phyloP scores from a whole-genome alignment of 92 coral and sea anemone species.

The Anthopleura xanthogrammica region DNA sequence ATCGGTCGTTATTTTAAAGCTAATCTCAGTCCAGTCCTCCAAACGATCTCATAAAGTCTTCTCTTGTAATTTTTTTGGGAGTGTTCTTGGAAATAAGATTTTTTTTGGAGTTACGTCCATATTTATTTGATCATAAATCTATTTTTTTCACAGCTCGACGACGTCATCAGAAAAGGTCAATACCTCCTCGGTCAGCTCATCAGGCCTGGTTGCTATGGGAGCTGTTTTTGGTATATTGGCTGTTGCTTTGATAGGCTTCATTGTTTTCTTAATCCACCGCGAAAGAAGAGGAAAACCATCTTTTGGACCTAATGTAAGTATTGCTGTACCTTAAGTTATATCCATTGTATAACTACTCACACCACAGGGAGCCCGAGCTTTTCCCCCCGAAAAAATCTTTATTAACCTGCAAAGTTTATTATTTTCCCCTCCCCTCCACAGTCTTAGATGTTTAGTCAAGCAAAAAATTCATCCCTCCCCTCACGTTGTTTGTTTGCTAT shows the following conservation, averaged over 20 bases:
- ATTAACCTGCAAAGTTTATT: too few species aligned
- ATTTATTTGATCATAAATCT: not conserved
- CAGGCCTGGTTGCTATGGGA: conserved; percentile 93
- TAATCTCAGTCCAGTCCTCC: too few species aligned
- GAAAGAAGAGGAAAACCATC: conserved; percentile 75
- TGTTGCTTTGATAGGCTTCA: conserved; percentile 64
- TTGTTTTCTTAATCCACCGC: conserved; percentile 73
- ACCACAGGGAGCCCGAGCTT: not conserved
- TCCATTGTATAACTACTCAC: not conserved
- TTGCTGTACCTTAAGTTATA: not conserved
- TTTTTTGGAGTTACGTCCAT: too few species aligned
- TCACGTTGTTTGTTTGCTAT: too few species aligned
- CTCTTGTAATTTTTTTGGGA: not conserved
- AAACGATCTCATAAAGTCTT: not conserved
- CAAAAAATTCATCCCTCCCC: too few species aligned
- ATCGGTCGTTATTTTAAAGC: too few species aligned
- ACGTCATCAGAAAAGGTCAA: conserved; percentile 44
- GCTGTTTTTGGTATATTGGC: conserved; percentile 91
- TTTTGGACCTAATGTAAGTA: conserved; percentile 64
- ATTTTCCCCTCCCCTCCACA: too few species aligned
- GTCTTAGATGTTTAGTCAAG: too few species aligned
- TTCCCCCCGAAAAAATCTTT: too few species aligned
- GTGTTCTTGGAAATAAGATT: not conserved
- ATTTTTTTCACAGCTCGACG: conserved; percentile 40
- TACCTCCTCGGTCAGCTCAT: conserved; percentile 48